Percentiles rank a stretch among this genome's conserved stretches.
phyloP scores from a whole-genome alignment of 2,888 invertebrate genomes.

The Temnothorax ravouxi region DNA sequence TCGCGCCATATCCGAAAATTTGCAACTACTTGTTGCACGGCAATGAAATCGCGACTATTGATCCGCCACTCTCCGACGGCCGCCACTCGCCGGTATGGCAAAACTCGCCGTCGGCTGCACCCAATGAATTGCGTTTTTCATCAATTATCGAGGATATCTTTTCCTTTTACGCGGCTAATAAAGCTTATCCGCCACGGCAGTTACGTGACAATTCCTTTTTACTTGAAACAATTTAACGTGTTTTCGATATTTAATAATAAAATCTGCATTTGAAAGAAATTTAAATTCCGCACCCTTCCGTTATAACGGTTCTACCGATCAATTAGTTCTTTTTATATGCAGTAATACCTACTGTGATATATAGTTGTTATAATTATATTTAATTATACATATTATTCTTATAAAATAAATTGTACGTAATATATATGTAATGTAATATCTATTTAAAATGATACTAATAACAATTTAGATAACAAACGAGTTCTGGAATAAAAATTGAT shows the following conservation, averaged over 20 bases:
- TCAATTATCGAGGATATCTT: constrained; percentile 16
- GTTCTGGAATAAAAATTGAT: constrained; percentile 9
- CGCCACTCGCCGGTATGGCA: neutral
- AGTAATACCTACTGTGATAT: neutral
- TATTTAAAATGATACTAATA: neutral
- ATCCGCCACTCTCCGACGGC: constrained; percentile 10
- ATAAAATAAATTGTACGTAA: neutral
- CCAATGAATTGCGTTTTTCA: constrained; percentile 38
- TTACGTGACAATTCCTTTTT: constrained; percentile 14
- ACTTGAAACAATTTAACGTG: constrained; percentile 3
- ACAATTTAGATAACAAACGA: neutral
- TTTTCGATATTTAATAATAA: constrained; percentile 4
- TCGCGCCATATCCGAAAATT: constrained; percentile 58
- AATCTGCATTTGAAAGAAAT: constrained; percentile 5
- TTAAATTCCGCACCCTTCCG: neutral
- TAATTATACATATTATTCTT: neutral
- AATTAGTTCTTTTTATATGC: neutral
- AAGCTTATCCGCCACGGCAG: neutral
- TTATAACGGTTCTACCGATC: neutral
- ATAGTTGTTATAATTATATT: neutral
- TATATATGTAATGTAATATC: neutral
- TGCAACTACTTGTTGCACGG: constrained; percentile 70
- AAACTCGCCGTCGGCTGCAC: constrained; percentile 3
- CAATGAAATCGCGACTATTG: constrained; percentile 56
- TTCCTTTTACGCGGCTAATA: constrained; percentile 12